Evolutionary conservation across 2,888 invertebrate species (phyloP), one percentile per base, ranked within the genome.

Genomic region (Plusia festucae): DNA sequence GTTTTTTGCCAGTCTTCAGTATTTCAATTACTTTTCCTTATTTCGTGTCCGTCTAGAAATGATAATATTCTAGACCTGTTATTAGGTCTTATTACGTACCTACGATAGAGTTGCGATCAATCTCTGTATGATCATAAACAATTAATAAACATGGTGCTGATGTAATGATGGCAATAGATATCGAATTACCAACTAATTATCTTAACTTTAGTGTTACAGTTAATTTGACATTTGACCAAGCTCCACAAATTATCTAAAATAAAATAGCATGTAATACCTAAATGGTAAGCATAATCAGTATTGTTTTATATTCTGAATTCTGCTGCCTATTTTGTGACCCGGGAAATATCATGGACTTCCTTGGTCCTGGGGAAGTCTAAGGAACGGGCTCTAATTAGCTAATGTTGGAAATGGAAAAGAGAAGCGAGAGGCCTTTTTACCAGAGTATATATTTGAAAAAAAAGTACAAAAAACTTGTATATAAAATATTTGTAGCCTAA

Each of bases 141-240:
- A 6, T 40, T n/a, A 18, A 49, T 49, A 49, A 49, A 20, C 46
- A 49, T 15, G 11, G 11, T 18, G 46, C 46, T 49, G 46, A 49
- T 49, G 46, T 49, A 18, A 49, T 13, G 18, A 49, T 20, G 9
- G 40, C 11, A 11, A 2, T 9, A 18, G 46, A 49, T 49, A 49
- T 49, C 46, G 46, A 40, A 13, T 40, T 40, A 40, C 34, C 34
- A 5, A 34, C 15, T 13, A 30, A 2, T 46, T 20, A 49, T 49
- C 18, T 49, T 18, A 11, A 20, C 18, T 49, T 49, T 9, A 20
- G 16, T 49, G 18, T 13, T 49, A 20, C 18, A 49, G 9, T 11
- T 49, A 11, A 7, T 9, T 9, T 49, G 46, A 49, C 46, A 49
- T 49, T 49, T 49, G 46, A 49, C 46, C 46, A 49, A 20, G 46